Conservation (phyloP, 2,797 vertebrate genomes). For the Amazona finschi region DNA sequence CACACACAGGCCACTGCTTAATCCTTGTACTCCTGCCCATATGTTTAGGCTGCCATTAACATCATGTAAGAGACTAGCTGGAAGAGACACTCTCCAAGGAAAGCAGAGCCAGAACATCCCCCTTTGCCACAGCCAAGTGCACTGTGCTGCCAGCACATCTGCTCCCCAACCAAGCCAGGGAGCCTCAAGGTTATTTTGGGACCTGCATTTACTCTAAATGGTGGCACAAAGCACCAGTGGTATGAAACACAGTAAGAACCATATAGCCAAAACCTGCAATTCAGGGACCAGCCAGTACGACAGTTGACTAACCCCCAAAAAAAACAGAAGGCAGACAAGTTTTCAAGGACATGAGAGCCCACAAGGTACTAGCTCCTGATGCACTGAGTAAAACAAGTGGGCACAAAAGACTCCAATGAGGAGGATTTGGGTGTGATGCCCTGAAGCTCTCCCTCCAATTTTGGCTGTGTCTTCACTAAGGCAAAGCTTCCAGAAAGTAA, state of each 20-base stretch:
- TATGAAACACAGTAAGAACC: background rate
- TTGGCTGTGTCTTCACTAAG: background rate
- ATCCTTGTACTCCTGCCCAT: background rate
- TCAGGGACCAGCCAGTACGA: background rate
- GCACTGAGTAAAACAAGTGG: background rate
- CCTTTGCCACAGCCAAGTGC: background rate
- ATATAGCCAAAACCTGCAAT: background rate
- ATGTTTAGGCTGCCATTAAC: background rate
- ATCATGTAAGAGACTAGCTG: background rate
- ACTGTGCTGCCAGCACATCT: constrained; percentile 18
- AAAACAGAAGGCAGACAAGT: background rate
- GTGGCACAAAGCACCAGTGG: background rate
- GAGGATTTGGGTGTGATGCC: background rate
- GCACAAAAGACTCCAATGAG: background rate
- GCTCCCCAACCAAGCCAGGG: background rate
- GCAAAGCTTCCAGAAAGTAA: background rate
- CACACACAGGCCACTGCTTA: background rate
- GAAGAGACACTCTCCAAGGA: background rate
- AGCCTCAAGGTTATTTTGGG: constrained; percentile 19
- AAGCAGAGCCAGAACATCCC: constrained; percentile 11
- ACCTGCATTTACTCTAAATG: background rate
- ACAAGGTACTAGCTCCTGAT: background rate
- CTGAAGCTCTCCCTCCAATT: background rate
- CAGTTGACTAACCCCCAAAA: background rate
- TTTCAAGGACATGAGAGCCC: background rate